Evolutionary conservation across 2,113 vertebrate genomes (phyloP).

Genomic region (Strigops habroptila): DNA sequence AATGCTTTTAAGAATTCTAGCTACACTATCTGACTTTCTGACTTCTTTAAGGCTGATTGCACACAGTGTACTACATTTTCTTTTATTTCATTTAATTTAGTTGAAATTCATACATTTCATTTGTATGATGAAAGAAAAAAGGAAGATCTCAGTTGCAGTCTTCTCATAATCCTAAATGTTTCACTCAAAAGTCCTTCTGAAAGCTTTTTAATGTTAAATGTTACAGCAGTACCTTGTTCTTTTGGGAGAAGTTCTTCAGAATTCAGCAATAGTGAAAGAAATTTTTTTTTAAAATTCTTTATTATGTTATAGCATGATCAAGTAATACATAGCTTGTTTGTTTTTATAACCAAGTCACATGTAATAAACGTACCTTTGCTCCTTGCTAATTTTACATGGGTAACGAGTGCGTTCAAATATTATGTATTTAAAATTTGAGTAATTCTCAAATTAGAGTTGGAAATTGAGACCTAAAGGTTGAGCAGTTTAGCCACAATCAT

Average conservation of each 20-base stretch:
- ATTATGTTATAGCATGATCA: neutral
- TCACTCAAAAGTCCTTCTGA: neutral
- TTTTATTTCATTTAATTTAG: constrained; percentile 49
- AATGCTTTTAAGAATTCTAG: neutral
- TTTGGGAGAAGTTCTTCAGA: neutral
- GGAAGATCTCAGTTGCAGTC: neutral
- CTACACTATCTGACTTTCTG: neutral
- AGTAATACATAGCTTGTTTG: neutral
- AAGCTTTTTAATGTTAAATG: neutral
- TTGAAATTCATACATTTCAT: constrained; percentile 31
- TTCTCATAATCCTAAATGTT: constrained; percentile 26
- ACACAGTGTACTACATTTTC: constrained; percentile 6
- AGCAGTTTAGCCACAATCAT: neutral
- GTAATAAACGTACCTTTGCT: neutral
- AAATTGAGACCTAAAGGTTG: neutral
- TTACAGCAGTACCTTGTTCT: neutral
- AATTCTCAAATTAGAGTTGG: neutral
- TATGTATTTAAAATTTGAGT: rapidly evolving
- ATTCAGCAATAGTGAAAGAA: neutral
- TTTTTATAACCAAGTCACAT: neutral
- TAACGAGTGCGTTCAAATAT: neutral
- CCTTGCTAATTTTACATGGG: neutral
- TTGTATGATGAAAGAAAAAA: constrained; percentile 30
- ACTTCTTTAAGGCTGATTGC: constrained; percentile 24
- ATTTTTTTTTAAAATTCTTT: neutral